A percentile compares a stretch with the other conserved stretches of the same genome.
phyloP scores from a whole-genome alignment of 2,888 invertebrate species.

The Nomada flava region DNA sequence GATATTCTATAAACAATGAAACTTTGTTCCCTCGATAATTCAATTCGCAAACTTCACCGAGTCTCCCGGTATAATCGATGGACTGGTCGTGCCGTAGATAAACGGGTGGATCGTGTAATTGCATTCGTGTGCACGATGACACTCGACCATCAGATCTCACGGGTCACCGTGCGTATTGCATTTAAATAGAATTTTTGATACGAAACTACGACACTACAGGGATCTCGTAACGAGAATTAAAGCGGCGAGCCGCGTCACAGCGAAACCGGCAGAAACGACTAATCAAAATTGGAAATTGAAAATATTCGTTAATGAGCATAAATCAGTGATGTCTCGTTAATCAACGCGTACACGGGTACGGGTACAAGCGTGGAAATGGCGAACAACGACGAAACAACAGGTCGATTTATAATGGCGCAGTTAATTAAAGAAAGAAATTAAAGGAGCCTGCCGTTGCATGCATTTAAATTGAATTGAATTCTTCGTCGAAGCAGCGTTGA shows the following conservation, averaged over 20 bases:
- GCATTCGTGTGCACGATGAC: slow-evolving; percentile 73
- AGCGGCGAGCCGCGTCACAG: not conserved
- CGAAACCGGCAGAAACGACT: slow-evolving; percentile 28
- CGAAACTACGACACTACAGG: not conserved
- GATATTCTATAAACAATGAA: not conserved
- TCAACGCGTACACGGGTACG: slow-evolving; percentile 27
- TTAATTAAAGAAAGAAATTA: slow-evolving; percentile 43
- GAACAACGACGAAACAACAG: not conserved
- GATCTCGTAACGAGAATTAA: slow-evolving; percentile 37
- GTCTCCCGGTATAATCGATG: slow-evolving; percentile 37
- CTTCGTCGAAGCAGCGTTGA: slow-evolving; percentile 1
- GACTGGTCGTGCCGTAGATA: slow-evolving; percentile 55
- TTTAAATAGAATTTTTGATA: slow-evolving; percentile 70
- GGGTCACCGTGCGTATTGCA: slow-evolving; percentile 64
- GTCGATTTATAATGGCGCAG: not conserved
- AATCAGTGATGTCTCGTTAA: slow-evolving; percentile 47
- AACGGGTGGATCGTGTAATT: slow-evolving; percentile 72
- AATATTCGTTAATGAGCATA: slow-evolving; percentile 41
- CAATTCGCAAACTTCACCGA: not conserved
- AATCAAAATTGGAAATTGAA: slow-evolving; percentile 54
- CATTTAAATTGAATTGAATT: slow-evolving; percentile 31
- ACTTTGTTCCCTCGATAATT: slow-evolving; percentile 19
- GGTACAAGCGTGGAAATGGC: not conserved
- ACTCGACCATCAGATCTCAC: slow-evolving; percentile 50
- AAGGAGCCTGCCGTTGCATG: slow-evolving; percentile 8